These are phyloP conservation scores for Zaprionus vittiger DNA, from an alignment of 1,140 invertebrate species.

Conservation along the genomic window DNA sequence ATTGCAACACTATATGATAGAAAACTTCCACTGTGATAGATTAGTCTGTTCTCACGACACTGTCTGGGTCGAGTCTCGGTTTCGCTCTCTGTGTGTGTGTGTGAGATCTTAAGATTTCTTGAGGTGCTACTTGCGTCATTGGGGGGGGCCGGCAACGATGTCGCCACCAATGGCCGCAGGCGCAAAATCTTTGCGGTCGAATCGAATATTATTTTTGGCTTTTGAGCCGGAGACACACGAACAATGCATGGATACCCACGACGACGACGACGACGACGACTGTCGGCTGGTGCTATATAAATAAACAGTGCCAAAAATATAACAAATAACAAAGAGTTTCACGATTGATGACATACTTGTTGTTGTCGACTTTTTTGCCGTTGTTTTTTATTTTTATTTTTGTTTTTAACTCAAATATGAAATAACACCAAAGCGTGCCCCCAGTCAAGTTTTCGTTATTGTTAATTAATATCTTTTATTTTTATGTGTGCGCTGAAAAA, in stretches of 20 bases:
- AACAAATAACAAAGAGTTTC: constrained; percentile 64
- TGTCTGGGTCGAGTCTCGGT: constrained; percentile 13
- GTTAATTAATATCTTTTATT: constrained; percentile 80
- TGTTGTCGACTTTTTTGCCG: constrained; percentile 41
- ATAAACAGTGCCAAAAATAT: constrained; percentile 79
- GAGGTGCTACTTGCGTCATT: constrained; percentile 69
- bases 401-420: constrained; percentile 53
- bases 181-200: constrained; percentile 42
- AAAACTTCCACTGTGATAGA: constrained; percentile 64
- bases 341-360: constrained; percentile 66
- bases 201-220: constrained; percentile 72
- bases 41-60: constrained; percentile 43
- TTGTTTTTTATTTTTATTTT: constrained; percentile 33
- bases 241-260: constrained; percentile 25
- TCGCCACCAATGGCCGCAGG: constrained; percentile 50
- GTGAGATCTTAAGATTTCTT: constrained; percentile 21
- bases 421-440: constrained; percentile 79
- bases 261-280: neutral
- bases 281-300: constrained; percentile 59
- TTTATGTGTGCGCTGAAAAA: constrained; percentile 59
- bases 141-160: constrained; percentile 44
- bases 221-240: constrained; percentile 55
- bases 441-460: constrained; percentile 78
- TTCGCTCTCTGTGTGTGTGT: neutral
- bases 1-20: neutral